Evolutionary conservation across 2,113 vertebrate species (phyloP).

Genomic region (Perognathus longimembris): DNA sequence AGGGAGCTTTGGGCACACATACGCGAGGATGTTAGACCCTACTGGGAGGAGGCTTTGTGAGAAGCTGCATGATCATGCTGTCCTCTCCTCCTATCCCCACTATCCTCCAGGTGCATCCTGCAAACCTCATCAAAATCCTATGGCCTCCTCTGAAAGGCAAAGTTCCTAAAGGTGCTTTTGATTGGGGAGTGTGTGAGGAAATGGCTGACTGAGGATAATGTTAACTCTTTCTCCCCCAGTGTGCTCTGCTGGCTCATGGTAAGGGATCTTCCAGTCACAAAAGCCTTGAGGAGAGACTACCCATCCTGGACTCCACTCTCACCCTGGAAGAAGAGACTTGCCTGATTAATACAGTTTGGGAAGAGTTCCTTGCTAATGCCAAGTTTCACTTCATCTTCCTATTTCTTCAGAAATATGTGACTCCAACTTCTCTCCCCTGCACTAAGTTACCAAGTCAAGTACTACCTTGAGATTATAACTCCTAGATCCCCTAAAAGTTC

Average conservation of each 20-base stretch:
- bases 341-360: neutral
- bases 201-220: neutral
- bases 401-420: neutral
- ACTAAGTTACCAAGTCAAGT: neutral
- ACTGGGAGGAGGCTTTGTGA: neutral
- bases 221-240: neutral
- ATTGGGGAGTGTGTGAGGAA: neutral
- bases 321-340: neutral
- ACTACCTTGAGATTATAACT: neutral
- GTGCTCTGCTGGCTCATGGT: neutral
- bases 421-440: neutral
- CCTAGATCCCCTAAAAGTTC: neutral
- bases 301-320: neutral
- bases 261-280: neutral
- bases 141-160: neutral
- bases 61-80: neutral
- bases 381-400: neutral
- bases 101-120: accelerated
- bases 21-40: accelerated
- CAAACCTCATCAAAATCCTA: neutral
- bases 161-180: neutral
- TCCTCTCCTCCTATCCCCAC: neutral
- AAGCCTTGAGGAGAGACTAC: neutral
- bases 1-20: neutral
- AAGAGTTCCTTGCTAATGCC: neutral